Evolutionary conservation across 2,888 invertebrate species (phyloP).

Genomic region (Acrobasis suavella): DNA sequence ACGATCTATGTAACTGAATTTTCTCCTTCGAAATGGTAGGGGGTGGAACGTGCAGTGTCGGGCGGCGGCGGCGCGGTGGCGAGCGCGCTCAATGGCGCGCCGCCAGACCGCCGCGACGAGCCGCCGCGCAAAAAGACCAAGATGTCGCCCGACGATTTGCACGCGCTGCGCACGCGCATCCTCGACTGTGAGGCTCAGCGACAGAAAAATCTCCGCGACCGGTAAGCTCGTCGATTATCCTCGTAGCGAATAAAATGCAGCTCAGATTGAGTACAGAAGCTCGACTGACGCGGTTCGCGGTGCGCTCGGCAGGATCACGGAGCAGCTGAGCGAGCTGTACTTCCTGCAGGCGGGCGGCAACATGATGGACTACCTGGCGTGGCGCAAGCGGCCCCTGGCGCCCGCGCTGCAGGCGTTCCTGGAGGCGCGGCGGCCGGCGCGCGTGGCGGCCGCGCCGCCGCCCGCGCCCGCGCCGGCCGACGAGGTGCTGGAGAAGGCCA

Average conservation of each 20-base stretch:
- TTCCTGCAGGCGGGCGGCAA: slow-evolving; percentile 93
- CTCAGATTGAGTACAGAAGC: too few species aligned
- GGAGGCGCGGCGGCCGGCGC: slow-evolving; percentile 88
- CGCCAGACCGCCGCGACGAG: slow-evolving; percentile 42
- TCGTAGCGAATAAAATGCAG: too few species aligned
- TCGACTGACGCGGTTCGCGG: too few species aligned
- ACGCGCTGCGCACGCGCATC: slow-evolving; percentile 84
- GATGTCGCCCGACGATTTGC: slow-evolving; percentile 47
- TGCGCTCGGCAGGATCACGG: slow-evolving; percentile 79
- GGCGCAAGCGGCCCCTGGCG: slow-evolving; percentile 91
- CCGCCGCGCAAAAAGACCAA: slow-evolving; percentile 63
- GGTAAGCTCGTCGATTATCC: too few species aligned
- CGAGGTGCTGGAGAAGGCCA: slow-evolving; percentile 72
- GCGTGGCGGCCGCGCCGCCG: slow-evolving; percentile 83
- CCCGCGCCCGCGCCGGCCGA: slow-evolving; percentile 45
- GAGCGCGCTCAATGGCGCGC: slow-evolving; percentile 45
- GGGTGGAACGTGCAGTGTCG: slow-evolving; percentile 61
- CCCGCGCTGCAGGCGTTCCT: slow-evolving; percentile 89
- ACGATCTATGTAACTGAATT: too few species aligned
- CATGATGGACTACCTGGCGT: slow-evolving; percentile 93
- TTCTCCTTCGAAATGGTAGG: too few species aligned
- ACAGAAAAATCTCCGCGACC: slow-evolving; percentile 86
- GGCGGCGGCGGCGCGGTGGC: slow-evolving; percentile 36
- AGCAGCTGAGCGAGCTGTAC: slow-evolving; percentile 92
- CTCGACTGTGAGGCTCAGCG: slow-evolving; percentile 87